Base-by-base conservation (phyloP, 1,140 invertebrate species). In the Gryon sp. region DNA sequence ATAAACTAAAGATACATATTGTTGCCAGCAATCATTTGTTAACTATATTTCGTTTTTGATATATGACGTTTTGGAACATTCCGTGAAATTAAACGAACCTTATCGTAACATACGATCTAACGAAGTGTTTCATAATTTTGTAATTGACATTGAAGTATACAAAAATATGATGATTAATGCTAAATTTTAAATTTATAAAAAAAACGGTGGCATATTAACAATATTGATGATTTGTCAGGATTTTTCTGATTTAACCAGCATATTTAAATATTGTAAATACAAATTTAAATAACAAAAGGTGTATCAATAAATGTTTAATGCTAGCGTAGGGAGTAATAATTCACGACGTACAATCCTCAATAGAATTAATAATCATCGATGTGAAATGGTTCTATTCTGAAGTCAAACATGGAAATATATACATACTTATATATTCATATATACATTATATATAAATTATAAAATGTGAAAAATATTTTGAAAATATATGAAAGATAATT, bases 401-500 rank as follows among this genome's bases (percentile, higher is more conserved):
- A 55, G 36, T 36, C 16, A 70, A 63, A 62, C 20, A 34, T 16
- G 28, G 19, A 36, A 45, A 57, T 11, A 72, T 28, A 72, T 38
- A 55, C 48, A 59, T 60, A 70, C 66, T 70, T 70, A 62, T 70
- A 70, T 70, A 70, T 70, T 60, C 36, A 24, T 72, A 63, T 72
- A 62, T 62, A n/a, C n/a, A n/a, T n/a, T n/a, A n/a, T n/a, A n/a
- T n/a, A n/a, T n/a, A n/a, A n/a, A n/a, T n/a, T n/a, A n/a, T 46
- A 19, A 72, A 53, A 46, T 53, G 57, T 40, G 57, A 50, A 59
- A 36, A 26, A 62, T 72, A 72, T 72, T 62, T 72, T 60, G 55
- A 60, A 69, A 69, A 69, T 69, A 69, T 69, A 69, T 69, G 62
- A 55, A 66, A 65, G 62, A 45, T 66, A 66, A 66, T 66, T 66